These are phyloP conservation scores for Carapus acus DNA, from an alignment of 2,797 vertebrate genomes.

Conservation along the genomic window DNA sequence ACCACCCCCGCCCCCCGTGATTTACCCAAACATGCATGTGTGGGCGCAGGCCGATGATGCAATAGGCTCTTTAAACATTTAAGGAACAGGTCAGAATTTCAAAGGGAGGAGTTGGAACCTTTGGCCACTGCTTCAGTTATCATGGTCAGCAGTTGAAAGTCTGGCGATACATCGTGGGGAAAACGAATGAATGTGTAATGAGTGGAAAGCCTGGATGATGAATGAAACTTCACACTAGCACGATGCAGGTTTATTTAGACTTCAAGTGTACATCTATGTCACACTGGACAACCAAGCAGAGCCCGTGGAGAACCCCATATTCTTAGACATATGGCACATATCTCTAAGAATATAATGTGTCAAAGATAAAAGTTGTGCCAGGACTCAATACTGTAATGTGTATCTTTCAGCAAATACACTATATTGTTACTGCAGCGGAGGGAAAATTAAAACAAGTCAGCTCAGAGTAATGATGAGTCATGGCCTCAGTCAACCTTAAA, in stretches of 20 bases:
- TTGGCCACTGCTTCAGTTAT: conserved; percentile 72
- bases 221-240: conserved; percentile 53
- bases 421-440: conserved; percentile 39
- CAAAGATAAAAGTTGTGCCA: neutral
- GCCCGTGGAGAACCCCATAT: no score
- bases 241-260: conserved; percentile 63
- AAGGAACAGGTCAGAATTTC: conserved; percentile 70
- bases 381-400: conserved; percentile 1
- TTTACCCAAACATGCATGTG: conserved; percentile 74
- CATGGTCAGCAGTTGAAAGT: conserved; percentile 66
- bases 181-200: conserved; percentile 67
- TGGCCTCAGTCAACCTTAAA: conserved; percentile 71
- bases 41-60: conserved; percentile 70
- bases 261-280: conserved; percentile 53
- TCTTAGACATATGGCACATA: neutral
- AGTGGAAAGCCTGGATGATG: conserved; percentile 60
- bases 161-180: conserved; percentile 58
- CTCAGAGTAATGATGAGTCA: conserved; percentile 75
- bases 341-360: neutral
- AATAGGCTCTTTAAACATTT: conserved; percentile 72
- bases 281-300: conserved; percentile 29
- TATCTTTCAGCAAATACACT: conserved; percentile 26
- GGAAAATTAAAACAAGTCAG: conserved; percentile 67
- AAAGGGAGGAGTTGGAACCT: conserved; percentile 69
- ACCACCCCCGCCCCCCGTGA: conserved; percentile 29